A percentile compares a stretch with the other conserved stretches of the same genome.
These are phyloP conservation scores for Dryocosmus kuriphilus DNA, from an alignment of 2,888 invertebrate species.

Conservation along the genomic window DNA sequence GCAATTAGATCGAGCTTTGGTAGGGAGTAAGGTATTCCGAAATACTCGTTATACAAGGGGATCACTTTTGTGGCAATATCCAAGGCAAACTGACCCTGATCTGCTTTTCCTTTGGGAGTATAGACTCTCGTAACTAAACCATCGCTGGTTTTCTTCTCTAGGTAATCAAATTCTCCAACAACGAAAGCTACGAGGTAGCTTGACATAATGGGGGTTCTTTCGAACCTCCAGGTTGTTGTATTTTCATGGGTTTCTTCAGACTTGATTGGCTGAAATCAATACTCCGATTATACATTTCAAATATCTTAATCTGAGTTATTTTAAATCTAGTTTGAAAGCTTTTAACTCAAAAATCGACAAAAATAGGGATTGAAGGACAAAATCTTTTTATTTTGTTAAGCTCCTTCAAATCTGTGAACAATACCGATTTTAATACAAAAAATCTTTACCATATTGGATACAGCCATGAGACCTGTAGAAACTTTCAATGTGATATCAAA, in stretches of 20 bases:
- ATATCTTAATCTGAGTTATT: too few relatives aligned
- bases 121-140: slow-evolving; percentile 90
- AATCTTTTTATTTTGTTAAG: too few relatives aligned
- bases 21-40: slow-evolving; percentile 95
- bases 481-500: slow-evolving; percentile 94
- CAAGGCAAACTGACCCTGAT: slow-evolving; percentile 94
- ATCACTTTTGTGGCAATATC: slow-evolving; percentile 94
- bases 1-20: slow-evolving; percentile 98
- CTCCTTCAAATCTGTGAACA: too few relatives aligned
- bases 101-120: slow-evolving; percentile 93
- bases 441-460: slow-evolving; percentile 92
- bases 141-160: slow-evolving; percentile 90
- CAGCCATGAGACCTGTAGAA: slow-evolving; percentile 88
- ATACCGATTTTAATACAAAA: background rate
- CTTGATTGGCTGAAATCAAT: slow-evolving; percentile 71
- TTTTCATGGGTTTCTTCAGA: slow-evolving; percentile 56
- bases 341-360: too few relatives aligned
- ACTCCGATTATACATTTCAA: background rate
- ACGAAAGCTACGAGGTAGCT: slow-evolving; percentile 81
- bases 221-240: slow-evolving; percentile 82
- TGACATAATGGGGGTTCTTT: slow-evolving; percentile 40
- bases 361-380: too few relatives aligned
- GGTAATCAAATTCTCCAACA: slow-evolving; percentile 96
- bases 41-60: slow-evolving; percentile 96
- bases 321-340: too few relatives aligned